A percentile compares a stretch with the other conserved stretches of the same genome.
Evolutionary conservation across 2,113 vertebrate species (phyloP).

Genomic region (Malurus cyaneus): DNA sequence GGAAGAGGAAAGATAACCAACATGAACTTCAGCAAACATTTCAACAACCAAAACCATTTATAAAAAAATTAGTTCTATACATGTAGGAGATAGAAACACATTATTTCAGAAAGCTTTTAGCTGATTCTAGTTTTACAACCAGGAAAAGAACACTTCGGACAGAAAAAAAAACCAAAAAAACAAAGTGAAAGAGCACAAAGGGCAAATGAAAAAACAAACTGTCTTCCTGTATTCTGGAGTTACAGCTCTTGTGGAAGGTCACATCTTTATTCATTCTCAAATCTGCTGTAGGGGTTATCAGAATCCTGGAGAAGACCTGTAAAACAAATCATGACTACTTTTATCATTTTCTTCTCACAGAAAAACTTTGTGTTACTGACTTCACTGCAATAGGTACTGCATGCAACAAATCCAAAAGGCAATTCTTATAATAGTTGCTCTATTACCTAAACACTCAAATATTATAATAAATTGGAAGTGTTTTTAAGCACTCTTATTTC

Average conservation of each 20-base stretch:
- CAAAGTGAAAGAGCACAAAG: not conserved
- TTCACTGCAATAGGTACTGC: not conserved
- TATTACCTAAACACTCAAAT: not conserved
- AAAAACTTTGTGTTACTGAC: not conserved
- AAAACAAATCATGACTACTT: constrained; percentile 30
- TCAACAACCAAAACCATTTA: not conserved
- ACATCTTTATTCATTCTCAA: constrained; percentile 82
- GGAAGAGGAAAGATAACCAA: not conserved
- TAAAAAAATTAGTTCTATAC: not conserved
- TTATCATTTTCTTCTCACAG: not conserved
- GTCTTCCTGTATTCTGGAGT: not conserved
- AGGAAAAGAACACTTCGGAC: not conserved
- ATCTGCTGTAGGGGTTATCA: constrained; percentile 88
- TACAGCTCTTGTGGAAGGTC: not conserved
- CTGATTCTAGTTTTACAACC: not conserved
- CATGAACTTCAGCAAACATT: not conserved
- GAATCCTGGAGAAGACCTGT: constrained; percentile 85
- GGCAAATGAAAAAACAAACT: not conserved
- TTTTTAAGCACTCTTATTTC: not conserved
- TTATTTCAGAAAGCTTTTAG: not conserved
- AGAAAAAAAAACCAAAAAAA: not conserved
- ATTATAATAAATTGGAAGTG: not conserved
- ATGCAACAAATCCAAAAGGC: not conserved
- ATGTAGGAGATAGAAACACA: not conserved
- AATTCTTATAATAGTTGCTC: not conserved